These are phyloP conservation scores for Drosophila leonis DNA, from an alignment of 2,888 invertebrate species.

Conservation along the genomic window DNA sequence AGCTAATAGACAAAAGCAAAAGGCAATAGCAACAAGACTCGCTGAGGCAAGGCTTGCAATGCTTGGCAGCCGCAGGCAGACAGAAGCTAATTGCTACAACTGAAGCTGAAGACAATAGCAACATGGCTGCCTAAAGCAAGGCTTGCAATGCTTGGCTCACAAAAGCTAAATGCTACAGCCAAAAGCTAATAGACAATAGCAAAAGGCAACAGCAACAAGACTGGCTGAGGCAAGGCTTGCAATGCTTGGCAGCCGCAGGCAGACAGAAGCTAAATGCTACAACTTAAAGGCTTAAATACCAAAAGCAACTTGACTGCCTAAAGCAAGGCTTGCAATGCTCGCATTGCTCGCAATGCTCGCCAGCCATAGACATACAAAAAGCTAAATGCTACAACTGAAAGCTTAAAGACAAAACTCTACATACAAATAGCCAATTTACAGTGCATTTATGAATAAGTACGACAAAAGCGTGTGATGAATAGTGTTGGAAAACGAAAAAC, in stretches of 20 bases:
- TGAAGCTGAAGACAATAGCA: background rate
- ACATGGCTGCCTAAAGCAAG: background rate
- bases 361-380: background rate
- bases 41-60: background rate
- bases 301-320: background rate
- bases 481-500: constrained; percentile 24
- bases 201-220: background rate
- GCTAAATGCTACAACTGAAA: constrained; percentile 21
- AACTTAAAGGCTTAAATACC: no score
- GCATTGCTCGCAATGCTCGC: background rate
- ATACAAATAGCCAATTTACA: constrained; percentile 12
- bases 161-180: background rate
- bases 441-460: constrained; percentile 30
- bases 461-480: constrained; percentile 25
- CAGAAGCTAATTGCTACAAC: background rate
- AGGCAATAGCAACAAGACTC: background rate
- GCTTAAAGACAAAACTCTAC: constrained; percentile 20
- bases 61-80: background rate
- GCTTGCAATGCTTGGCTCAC: background rate
- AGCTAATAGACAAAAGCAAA: background rate
- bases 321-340: background rate
- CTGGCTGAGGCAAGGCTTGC: background rate
- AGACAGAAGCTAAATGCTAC: background rate
- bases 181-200: background rate
- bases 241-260: background rate